A percentile compares a stretch with the other conserved stretches of the same genome.
These are phyloP conservation scores for Antrozous pallidus DNA, from an alignment of 2,797 vertebrate species.

Conservation along the genomic window DNA sequence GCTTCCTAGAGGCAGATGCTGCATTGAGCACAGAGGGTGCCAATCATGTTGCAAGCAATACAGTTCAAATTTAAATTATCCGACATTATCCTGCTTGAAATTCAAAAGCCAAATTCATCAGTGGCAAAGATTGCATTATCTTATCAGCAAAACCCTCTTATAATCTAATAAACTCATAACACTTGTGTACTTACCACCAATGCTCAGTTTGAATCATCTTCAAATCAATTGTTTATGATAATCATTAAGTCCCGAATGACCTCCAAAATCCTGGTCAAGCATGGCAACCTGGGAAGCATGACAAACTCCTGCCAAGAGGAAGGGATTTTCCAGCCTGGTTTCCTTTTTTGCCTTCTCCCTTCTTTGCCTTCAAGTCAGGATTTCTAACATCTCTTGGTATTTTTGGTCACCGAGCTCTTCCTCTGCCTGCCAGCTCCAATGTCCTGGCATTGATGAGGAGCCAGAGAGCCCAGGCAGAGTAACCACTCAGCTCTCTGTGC, in stretches of 20 bases:
- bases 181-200: neutral
- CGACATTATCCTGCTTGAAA: neutral
- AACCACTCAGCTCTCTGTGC: neutral
- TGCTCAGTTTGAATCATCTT: neutral
- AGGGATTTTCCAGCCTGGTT: neutral
- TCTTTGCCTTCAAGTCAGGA: neutral
- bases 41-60: neutral
- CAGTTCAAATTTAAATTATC: conserved; percentile 10
- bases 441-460: neutral
- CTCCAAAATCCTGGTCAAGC: neutral
- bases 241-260: neutral
- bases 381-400: neutral
- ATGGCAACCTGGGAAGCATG: neutral
- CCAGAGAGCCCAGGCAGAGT: neutral
- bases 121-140: neutral
- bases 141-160: neutral
- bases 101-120: conserved; percentile 8
- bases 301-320: neutral
- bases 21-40: neutral
- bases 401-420: neutral
- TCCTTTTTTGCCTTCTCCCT: neutral
- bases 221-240: neutral
- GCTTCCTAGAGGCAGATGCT: neutral
- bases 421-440: neutral
- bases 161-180: neutral